Evolutionary conservation across 2,113 vertebrate species (phyloP).

Genomic region (Cairina moschata): DNA sequence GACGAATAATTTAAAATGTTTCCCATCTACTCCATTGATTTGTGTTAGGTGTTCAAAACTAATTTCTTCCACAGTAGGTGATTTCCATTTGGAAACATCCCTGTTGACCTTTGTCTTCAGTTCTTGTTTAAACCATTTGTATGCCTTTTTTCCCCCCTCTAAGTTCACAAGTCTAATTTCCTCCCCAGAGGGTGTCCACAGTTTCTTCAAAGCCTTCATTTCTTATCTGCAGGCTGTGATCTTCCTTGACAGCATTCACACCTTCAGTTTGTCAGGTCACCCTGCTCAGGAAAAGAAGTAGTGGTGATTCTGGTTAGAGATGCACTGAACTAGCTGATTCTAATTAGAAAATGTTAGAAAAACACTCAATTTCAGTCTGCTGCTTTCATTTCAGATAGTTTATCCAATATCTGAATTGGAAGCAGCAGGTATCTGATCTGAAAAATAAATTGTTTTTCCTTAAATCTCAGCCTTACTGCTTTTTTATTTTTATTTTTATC

Average conservation of each 20-base stretch:
- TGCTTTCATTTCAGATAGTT: constrained; percentile 52
- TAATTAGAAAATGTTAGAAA: constrained; percentile 59
- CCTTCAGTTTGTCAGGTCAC: constrained; percentile 45
- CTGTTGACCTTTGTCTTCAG: constrained; percentile 51
- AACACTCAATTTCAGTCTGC: constrained; percentile 22
- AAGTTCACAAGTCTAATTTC: constrained; percentile 75
- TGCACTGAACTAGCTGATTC: constrained; percentile 30
- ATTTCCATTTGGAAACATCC: constrained; percentile 59
- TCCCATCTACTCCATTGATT: constrained; percentile 27
- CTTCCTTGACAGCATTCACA: constrained; percentile 39
- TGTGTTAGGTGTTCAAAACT: constrained; percentile 70
- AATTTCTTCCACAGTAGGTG: constrained; percentile 72
- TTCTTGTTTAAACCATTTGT: constrained; percentile 64
- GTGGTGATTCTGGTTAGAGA: constrained; percentile 7
- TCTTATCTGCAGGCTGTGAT: constrained; percentile 54
- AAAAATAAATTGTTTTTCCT: constrained; percentile 74
- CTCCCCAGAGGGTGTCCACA: constrained; percentile 66
- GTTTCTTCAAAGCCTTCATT: constrained; percentile 68
- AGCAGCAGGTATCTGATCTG: constrained; percentile 65
- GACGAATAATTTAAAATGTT: constrained; percentile 47
- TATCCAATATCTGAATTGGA: constrained; percentile 71
- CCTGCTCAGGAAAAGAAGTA: constrained; percentile 14
- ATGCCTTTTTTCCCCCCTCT: neutral
- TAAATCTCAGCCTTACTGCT: neutral
- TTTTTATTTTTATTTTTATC: neutral